A percentile compares a stretch with the other conserved stretches of the same genome.
Evolutionary conservation across 2,888 invertebrate species (phyloP).

Genomic region (Cheiracanthium punctorium): DNA sequence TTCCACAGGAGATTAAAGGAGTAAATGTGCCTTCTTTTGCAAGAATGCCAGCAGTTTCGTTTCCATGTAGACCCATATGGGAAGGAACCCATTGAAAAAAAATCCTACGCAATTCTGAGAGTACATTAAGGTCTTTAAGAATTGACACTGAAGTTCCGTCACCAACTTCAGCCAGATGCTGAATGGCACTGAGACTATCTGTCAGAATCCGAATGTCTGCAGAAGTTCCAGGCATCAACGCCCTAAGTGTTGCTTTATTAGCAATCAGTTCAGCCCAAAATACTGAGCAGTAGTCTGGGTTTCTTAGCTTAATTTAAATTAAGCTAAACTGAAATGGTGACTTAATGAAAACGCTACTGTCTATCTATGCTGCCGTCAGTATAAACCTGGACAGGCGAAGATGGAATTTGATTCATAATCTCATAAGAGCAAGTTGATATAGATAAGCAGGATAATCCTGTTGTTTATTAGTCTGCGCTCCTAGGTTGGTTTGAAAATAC

Average conservation of each 20-base stretch:
- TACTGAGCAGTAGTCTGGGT: not conserved
- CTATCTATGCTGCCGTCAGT: constrained; percentile 4
- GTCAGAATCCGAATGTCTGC: no score
- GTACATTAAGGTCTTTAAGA: no score
- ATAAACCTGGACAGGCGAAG: not conserved
- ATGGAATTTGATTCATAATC: not conserved
- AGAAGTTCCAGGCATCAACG: no score
- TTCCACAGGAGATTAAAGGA: no score
- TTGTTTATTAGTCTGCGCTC: no score
- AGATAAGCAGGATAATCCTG: no score
- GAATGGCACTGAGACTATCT: no score
- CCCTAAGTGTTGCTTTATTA: not conserved
- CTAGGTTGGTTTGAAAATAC: no score
- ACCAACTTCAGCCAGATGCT: no score
- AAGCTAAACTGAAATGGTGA: not conserved
- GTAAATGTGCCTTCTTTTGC: not conserved
- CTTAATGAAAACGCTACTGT: constrained; percentile 1
- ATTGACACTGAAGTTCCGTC: no score
- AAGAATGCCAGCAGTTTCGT: not conserved
- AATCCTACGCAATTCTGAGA: not conserved
- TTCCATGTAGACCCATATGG: not conserved
- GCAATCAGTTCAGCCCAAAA: not conserved
- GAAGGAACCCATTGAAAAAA: not conserved
- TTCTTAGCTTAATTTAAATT: not conserved
- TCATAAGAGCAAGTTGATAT: not conserved